Evolutionary conservation across 2,113 vertebrate species (phyloP), one percentile per base, ranked within the genome.

Genomic region (Oriolus oriolus): DNA sequence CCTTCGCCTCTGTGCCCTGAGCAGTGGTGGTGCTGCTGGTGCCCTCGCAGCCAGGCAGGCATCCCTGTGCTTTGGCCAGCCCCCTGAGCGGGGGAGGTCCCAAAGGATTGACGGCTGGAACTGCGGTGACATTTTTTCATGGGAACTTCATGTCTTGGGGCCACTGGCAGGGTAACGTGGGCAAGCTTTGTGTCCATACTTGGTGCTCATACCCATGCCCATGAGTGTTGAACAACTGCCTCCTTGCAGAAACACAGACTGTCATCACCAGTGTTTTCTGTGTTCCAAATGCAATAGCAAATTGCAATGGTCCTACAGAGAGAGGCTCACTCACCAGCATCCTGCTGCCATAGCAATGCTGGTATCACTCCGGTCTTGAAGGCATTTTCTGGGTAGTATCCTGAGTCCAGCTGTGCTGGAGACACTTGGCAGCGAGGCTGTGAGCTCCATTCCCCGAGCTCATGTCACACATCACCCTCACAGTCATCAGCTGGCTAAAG

Each of bases 1-100:
- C 47, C 65, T 61, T 63, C 0, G 0, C 28, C 52, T 35, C 66
- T 18, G 70, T 1, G 1, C 30, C 39, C 90, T 0, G 8, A n/a
- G 84, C 9, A 2, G 31, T 0, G 1, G 11, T 3, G 6, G 15
- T 45, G 13, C 41, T 23, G 13, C 33, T 1, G 6, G 13, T 33
- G 35, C 37, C 41, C 69, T 39, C 2, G 2, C 39, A 71, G 61
- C 53, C 53, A 16, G 66, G 23, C 3, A 1, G 44, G 16, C 73
- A 13, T 21, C 73, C 30, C 68, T 35, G 39, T 11, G 35, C 19
- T 2, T 2, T 31, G 30, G 49, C 33, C 63, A 30, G 71, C 33
- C 41, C 5, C 4, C 3, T 5, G 27, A 26, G 7, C 1, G 0
- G n/a, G 33, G 24, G 17, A 44, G 20, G 23, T 61, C 64, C 42